phyloP scores from a whole-genome alignment of 2,113 vertebrate genomes.

The Verasper variegatus region DNA sequence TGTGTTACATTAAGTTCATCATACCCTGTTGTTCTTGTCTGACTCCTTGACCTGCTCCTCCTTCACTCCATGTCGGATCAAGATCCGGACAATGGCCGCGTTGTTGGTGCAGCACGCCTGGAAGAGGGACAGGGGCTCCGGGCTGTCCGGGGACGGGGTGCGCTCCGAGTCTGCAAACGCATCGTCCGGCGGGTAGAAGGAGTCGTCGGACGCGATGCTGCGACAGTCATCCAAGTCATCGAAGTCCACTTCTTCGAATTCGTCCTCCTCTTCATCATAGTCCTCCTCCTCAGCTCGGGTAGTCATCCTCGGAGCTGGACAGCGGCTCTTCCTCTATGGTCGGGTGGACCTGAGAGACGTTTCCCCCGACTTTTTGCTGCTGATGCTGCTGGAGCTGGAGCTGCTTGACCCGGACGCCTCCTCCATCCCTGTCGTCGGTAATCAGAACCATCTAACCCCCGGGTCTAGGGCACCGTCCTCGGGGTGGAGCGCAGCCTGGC shows the following conservation, averaged over 20 bases:
- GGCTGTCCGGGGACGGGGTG: constrained; percentile 78
- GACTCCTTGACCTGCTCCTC: constrained; percentile 86
- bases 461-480: constrained; percentile 49
- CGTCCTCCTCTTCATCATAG: constrained; percentile 57
- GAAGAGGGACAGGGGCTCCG: constrained; percentile 82
- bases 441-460: constrained; percentile 89
- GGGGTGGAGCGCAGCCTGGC: constrained; percentile 51
- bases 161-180: constrained; percentile 69
- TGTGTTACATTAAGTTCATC: not conserved
- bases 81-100: constrained; percentile 82
- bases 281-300: constrained; percentile 45
- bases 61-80: constrained; percentile 86
- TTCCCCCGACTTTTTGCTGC: constrained; percentile 53
- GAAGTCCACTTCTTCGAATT: constrained; percentile 75
- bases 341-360: constrained; percentile 62
- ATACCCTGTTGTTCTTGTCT: constrained; percentile 91
- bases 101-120: constrained; percentile 92
- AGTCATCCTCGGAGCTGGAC: constrained; percentile 48
- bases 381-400: constrained; percentile 51
- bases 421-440: constrained; percentile 86
- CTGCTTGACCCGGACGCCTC: constrained; percentile 75
- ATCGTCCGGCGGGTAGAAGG: constrained; percentile 90
- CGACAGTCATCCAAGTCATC: constrained; percentile 86
- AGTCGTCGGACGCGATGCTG: constrained; percentile 92
- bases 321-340: constrained; percentile 47